phyloP scores from a whole-genome alignment of 2,888 invertebrate species.

The Chrysomela aeneicollis region DNA sequence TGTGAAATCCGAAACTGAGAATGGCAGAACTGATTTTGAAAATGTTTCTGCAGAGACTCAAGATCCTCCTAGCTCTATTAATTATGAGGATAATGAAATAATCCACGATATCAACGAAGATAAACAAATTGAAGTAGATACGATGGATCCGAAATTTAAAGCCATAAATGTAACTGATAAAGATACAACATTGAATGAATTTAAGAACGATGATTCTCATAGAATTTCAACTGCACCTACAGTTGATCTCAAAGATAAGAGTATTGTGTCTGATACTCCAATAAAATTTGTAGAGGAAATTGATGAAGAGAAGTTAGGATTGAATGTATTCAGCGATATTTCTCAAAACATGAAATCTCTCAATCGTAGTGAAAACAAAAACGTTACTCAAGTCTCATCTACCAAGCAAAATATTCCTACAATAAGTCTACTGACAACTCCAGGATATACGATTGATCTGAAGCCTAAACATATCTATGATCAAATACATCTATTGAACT shows the following conservation, averaged over 20 bases:
- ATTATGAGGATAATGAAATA: background rate
- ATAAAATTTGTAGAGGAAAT: background rate
- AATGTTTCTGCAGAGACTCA: conserved; percentile 1
- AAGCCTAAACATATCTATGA: conserved; percentile 55
- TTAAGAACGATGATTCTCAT: no score
- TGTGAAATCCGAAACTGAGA: background rate
- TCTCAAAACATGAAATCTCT: background rate
- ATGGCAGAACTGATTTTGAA: background rate
- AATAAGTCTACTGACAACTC: conserved; percentile 50
- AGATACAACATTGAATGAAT: no score
- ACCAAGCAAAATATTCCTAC: conserved; percentile 6
- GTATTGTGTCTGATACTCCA: background rate
- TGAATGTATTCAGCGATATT: background rate
- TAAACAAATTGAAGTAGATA: background rate
- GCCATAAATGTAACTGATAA: background rate
- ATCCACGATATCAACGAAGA: background rate
- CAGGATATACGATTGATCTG: conserved; percentile 50
- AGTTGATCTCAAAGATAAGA: background rate
- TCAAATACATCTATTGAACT: conserved; percentile 50
- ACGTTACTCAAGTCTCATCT: background rate
- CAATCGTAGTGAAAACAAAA: background rate
- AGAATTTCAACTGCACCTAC: background rate
- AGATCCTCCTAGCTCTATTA: background rate
- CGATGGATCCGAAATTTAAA: background rate
- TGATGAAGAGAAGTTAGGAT: conserved; percentile 6